Percentiles rank a stretch among this genome's conserved stretches.
Evolutionary conservation across 92 coral and sea anemone genomes (phyloP).

Genomic region (Porites cylindrica): DNA sequence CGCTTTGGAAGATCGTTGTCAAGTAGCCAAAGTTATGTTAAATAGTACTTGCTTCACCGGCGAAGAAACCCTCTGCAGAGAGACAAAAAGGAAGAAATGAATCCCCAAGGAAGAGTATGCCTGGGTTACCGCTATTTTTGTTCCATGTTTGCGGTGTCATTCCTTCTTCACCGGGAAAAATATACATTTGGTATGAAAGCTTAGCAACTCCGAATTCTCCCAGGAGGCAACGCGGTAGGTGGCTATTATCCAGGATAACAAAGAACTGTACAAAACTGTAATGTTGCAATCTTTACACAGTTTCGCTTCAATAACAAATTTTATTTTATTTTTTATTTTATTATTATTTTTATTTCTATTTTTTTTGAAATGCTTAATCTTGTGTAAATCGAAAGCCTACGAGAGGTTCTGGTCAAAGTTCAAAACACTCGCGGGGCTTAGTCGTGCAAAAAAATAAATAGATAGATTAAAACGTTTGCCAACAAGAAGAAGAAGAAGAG

Average conservation of each 20-base stretch:
- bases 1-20: not conserved
- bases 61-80: not conserved
- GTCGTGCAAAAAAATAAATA: too few relatives aligned
- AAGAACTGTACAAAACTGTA: too few relatives aligned
- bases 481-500: too few relatives aligned
- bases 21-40: not conserved
- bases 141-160: conserved; percentile 33
- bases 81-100: not conserved
- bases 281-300: too few relatives aligned
- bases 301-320: too few relatives aligned
- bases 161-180: conserved; percentile 54
- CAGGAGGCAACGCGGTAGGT: conserved; percentile 54
- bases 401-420: too few relatives aligned
- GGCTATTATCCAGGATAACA: not conserved
- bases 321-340: too few relatives aligned
- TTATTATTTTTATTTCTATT: too few relatives aligned
- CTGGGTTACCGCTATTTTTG: conserved; percentile 1
- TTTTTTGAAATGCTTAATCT: too few relatives aligned
- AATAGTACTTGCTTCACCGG: not conserved
- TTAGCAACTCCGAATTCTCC: conserved; percentile 45
- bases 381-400: too few relatives aligned
- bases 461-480: too few relatives aligned
- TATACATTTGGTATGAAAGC: not conserved
- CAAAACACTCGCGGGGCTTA: too few relatives aligned
- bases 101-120: conserved; percentile 13